Percentiles rank a stretch among this genome's conserved stretches.
phyloP scores from a whole-genome alignment of 2,888 invertebrate species.

The Mellilla xanthometata region DNA sequence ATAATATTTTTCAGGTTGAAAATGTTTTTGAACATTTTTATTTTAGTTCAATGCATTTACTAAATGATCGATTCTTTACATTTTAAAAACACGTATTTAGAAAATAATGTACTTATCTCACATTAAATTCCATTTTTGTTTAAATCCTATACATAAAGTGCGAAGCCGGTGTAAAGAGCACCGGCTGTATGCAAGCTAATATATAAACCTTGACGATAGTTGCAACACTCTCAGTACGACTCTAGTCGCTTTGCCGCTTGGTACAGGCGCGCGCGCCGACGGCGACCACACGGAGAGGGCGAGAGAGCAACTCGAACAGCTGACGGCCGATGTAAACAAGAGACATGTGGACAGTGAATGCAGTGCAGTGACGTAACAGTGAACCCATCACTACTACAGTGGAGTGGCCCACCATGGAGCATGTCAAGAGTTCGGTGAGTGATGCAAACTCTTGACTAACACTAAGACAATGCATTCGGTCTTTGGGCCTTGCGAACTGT shows the following conservation, averaged over 20 bases:
- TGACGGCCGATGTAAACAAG: conserved; percentile 50
- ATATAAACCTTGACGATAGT: conserved; percentile 77
- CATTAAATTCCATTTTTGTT: conserved; percentile 11
- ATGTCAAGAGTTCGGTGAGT: conserved; percentile 73
- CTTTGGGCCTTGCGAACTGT: conserved; percentile 29
- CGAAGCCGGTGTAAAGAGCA: conserved; percentile 48
- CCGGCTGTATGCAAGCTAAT: conserved; percentile 65
- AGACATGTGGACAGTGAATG: conserved; percentile 78
- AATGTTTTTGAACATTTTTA: no score
- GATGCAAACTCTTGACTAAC: conserved; percentile 38
- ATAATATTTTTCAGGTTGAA: no score
- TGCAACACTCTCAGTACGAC: conserved; percentile 81
- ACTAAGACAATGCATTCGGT: conserved; percentile 36
- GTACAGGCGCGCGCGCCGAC: conserved; percentile 70
- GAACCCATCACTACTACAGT: conserved; percentile 52
- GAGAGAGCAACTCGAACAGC: conserved; percentile 72
- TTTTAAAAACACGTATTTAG: no score
- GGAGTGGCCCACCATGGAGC: conserved; percentile 28
- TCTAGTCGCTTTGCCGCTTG: conserved; percentile 84
- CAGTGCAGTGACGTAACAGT: conserved; percentile 79
- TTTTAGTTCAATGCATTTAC: no score
- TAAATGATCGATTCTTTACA: no score
- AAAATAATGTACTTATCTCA: no score
- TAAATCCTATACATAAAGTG: conserved; percentile 32
- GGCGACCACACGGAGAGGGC: conserved; percentile 81